A percentile compares a stretch with the other conserved stretches of the same genome.
phyloP scores from a whole-genome alignment of 2,888 invertebrate species.

The Priapulus caudatus region DNA sequence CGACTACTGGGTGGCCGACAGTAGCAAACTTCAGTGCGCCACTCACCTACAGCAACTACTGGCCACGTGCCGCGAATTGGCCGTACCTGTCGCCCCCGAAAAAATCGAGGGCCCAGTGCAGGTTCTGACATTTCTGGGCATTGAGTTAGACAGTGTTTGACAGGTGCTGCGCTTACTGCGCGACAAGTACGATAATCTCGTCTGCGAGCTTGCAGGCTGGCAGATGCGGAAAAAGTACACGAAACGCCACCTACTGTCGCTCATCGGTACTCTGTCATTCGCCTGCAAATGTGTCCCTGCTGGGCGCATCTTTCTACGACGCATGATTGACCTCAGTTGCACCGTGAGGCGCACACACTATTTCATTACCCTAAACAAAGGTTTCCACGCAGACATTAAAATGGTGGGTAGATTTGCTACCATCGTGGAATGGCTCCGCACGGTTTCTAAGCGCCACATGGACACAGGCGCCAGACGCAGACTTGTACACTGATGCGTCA shows the following conservation, averaged over 20 bases:
- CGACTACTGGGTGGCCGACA: no score
- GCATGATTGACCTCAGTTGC: not conserved
- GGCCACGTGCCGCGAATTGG: not conserved
- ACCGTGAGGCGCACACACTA: no score
- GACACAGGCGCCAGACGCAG: not conserved
- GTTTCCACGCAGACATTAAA: no score
- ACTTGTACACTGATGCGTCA: slow-evolving; percentile 6
- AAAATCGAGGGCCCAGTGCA: no score
- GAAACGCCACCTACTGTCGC: not conserved
- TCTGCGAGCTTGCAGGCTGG: not conserved
- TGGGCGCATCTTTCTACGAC: not conserved
- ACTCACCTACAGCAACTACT: no score
- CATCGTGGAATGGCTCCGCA: not conserved
- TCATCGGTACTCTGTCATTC: slow-evolving; percentile 4
- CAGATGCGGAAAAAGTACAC: not conserved
- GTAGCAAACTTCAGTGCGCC: no score
- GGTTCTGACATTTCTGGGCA: slow-evolving; percentile 5
- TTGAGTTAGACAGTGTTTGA: not conserved
- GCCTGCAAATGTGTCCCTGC: slow-evolving; percentile 4
- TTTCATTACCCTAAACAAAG: no score
- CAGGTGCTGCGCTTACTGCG: not conserved
- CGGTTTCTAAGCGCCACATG: not conserved
- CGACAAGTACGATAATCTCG: not conserved
- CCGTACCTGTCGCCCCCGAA: slow-evolving; percentile 2
- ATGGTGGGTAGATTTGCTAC: slow-evolving; percentile 6